Conservation (phyloP, 1,140 invertebrate genomes). For the Listronotus oregonensis region DNA sequence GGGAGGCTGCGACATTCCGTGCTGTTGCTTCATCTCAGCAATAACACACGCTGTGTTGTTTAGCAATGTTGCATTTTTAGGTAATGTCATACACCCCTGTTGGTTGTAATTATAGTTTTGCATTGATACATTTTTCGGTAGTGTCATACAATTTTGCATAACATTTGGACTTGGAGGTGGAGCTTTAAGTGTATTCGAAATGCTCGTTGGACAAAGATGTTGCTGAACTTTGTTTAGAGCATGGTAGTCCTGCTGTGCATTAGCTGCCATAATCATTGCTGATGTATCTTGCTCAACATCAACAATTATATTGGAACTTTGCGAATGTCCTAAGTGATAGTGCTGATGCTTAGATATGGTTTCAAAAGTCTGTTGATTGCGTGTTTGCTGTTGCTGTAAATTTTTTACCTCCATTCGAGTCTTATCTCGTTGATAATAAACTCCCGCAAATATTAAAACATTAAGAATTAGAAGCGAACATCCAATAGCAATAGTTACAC, state of each 20-base stretch:
- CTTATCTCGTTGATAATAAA: conserved; percentile 87
- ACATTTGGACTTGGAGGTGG: conserved; percentile 65
- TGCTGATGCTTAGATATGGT: conserved; percentile 70
- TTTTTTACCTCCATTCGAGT: conserved; percentile 79
- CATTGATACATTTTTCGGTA: conserved; percentile 62
- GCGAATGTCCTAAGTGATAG: conserved; percentile 69
- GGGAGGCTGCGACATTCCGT: conserved; percentile 60
- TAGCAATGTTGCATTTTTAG: conserved; percentile 63
- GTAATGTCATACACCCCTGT: conserved; percentile 63
- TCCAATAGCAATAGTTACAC: conserved; percentile 87
- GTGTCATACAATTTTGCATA: conserved; percentile 67
- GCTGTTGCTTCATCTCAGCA: conserved; percentile 61
- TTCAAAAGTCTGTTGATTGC: conserved; percentile 74
- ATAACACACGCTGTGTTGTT: conserved; percentile 61
- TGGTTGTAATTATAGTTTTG: conserved; percentile 43
- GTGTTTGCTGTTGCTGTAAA: conserved; percentile 69
- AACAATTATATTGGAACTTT: conserved; percentile 75
- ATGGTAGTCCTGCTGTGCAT: conserved; percentile 53
- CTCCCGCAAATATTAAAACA: conserved; percentile 83
- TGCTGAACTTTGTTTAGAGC: conserved; percentile 57
- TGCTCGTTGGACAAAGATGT: conserved; percentile 61
- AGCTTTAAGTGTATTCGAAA: conserved; percentile 63
- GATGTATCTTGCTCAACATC: conserved; percentile 77
- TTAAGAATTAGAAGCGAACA: conserved; percentile 85
- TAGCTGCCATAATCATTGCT: conserved; percentile 69